phyloP scores from a whole-genome alignment of 2,113 vertebrate species.

The Ameiurus melas region DNA sequence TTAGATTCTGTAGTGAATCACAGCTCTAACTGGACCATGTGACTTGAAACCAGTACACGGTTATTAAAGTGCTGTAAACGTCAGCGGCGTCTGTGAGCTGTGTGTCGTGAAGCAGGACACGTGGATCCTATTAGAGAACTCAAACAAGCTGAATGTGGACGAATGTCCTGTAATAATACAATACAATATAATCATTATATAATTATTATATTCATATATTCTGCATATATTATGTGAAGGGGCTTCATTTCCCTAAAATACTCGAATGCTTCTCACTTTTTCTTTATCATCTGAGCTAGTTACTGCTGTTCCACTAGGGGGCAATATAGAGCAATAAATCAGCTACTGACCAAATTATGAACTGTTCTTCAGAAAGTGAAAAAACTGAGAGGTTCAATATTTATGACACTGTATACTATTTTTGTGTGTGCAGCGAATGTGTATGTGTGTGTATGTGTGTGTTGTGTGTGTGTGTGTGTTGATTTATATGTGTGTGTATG shows the following conservation, averaged over 20 bases:
- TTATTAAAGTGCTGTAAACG: not conserved
- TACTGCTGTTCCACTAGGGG: not conserved
- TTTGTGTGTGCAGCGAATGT: no score
- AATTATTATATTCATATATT: not conserved
- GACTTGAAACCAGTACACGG: not conserved
- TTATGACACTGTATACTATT: not conserved
- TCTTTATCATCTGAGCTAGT: not conserved
- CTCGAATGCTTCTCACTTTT: not conserved
- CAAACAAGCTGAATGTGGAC: slow-evolving; percentile 33
- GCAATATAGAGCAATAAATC: not conserved
- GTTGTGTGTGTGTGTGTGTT: no score
- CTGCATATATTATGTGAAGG: not conserved
- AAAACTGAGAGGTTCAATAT: not conserved
- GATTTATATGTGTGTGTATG: no score
- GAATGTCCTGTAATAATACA: not conserved
- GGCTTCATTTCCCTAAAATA: not conserved
- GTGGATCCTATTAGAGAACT: slow-evolving; percentile 46
- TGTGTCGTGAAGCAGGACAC: slow-evolving; percentile 25
- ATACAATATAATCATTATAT: not conserved
- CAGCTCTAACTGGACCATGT: slow-evolving; percentile 12
- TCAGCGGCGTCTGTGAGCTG: not conserved
- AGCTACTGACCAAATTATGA: no score
- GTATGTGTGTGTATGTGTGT: no score
- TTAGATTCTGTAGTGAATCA: not conserved
- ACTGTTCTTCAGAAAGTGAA: no score